Conservation (phyloP, 2,888 invertebrate species). For the Volucella zonaria region DNA sequence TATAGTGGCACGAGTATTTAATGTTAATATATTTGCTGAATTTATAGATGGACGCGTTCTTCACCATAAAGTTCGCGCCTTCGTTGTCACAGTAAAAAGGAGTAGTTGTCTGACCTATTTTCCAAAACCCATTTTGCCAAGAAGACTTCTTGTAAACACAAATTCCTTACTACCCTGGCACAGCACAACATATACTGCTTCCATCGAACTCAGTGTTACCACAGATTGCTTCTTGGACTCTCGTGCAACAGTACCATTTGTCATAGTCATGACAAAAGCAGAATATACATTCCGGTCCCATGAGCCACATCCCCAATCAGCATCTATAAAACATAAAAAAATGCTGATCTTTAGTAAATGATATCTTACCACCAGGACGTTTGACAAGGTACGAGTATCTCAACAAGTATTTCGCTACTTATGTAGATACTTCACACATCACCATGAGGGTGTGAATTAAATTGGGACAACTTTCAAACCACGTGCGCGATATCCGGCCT, state of each 20-base stretch:
- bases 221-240: slow-evolving; percentile 5
- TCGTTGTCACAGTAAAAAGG: slow-evolving; percentile 46
- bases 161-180: slow-evolving; percentile 54
- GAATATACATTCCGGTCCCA: slow-evolving; percentile 45
- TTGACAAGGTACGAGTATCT: slow-evolving; percentile 40
- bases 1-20: slow-evolving; percentile 51
- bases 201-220: neutral
- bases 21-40: slow-evolving; percentile 50
- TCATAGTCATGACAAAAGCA: slow-evolving; percentile 43
- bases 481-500: slow-evolving; percentile 54
- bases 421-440: too few species aligned
- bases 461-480: slow-evolving; percentile 52
- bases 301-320: slow-evolving; percentile 18
- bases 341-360: too few species aligned
- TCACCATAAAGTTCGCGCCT: slow-evolving; percentile 54
- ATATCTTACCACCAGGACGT: too few species aligned
- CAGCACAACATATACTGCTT: slow-evolving; percentile 55
- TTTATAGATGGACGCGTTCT: slow-evolving; percentile 46
- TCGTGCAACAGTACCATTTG: slow-evolving; percentile 1
- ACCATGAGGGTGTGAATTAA: slow-evolving; percentile 39
- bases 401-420: neutral
- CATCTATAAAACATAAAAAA: too few species aligned
- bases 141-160: slow-evolving; percentile 40
- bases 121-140: slow-evolving; percentile 44
- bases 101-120: slow-evolving; percentile 26